These are phyloP conservation scores for Mus spretus DNA, from an alignment of 2,797 vertebrate genomes.

Conservation along the genomic window DNA sequence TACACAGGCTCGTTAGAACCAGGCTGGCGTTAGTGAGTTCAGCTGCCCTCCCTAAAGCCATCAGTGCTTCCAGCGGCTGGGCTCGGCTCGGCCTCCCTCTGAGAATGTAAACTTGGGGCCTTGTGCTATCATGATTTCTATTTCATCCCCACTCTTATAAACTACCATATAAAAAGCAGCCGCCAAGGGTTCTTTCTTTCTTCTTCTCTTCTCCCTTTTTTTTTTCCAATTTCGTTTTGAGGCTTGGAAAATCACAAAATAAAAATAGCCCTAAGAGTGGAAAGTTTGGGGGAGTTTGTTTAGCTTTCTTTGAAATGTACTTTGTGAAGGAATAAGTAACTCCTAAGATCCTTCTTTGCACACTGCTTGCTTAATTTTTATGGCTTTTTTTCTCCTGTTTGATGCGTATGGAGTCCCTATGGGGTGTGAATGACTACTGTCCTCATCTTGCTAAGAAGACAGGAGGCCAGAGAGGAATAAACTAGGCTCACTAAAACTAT, in stretches of 20 bases:
- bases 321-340: conserved; percentile 71
- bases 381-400: conserved; percentile 37
- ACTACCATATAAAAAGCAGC: conserved; percentile 85
- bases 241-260: conserved; percentile 83
- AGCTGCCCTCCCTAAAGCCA: conserved; percentile 71
- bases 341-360: conserved; percentile 65
- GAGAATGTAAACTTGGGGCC: conserved; percentile 82
- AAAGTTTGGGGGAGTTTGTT: conserved; percentile 84
- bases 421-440: conserved; percentile 26
- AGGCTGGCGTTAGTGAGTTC: conserved; percentile 80
- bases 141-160: conserved; percentile 82
- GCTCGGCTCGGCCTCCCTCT: conserved; percentile 76
- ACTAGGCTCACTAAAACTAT: neutral
- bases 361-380: conserved; percentile 54
- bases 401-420: neutral
- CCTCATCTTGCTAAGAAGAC: conserved; percentile 23
- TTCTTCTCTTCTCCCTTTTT: neutral
- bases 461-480: neutral
- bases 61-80: conserved; percentile 9
- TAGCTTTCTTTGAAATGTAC: conserved; percentile 83
- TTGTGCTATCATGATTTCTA: conserved; percentile 77
- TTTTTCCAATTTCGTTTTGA: conserved; percentile 77
- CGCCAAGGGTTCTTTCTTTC: conserved; percentile 70
- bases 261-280: conserved; percentile 85
- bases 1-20: conserved; percentile 73